Percentiles rank a stretch among this genome's conserved stretches.
phyloP scores from a whole-genome alignment of 2,888 invertebrate genomes.

The Epirrhoe tristata region DNA sequence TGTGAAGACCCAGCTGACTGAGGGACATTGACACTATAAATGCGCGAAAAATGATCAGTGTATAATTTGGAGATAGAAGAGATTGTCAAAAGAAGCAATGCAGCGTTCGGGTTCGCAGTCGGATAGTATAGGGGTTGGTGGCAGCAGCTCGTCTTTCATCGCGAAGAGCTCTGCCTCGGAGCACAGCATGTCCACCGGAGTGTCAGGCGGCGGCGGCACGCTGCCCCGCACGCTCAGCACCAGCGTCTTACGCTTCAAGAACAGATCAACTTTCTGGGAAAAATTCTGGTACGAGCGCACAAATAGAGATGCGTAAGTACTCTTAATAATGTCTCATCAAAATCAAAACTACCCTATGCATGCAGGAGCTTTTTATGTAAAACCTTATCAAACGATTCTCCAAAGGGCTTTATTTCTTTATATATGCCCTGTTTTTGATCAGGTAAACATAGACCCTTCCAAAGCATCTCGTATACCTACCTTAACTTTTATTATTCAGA shows the following conservation, averaged over 20 bases:
- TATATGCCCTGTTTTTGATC: slow-evolving; percentile 7
- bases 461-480: slow-evolving; percentile 11
- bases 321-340: background rate
- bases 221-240: slow-evolving; percentile 91
- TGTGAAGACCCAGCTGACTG: slow-evolving; percentile 43
- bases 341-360: background rate
- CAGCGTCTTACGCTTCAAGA: slow-evolving; percentile 91
- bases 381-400: slow-evolving; percentile 1
- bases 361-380: background rate
- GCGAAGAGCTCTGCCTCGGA: slow-evolving; percentile 80
- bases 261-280: slow-evolving; percentile 93
- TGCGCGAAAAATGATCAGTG: slow-evolving; percentile 5
- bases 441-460: slow-evolving; percentile 3
- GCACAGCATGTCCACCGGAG: slow-evolving; percentile 83
- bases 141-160: slow-evolving; percentile 65
- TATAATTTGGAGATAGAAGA: slow-evolving; percentile 9
- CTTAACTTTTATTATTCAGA: slow-evolving; percentile 21
- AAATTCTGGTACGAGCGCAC: slow-evolving; percentile 91
- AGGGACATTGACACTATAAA: slow-evolving; percentile 24
- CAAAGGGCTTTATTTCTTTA: slow-evolving; percentile 1
- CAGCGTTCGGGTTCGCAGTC: slow-evolving; percentile 86
- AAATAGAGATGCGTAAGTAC: slow-evolving; percentile 89
- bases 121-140: slow-evolving; percentile 78
- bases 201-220: slow-evolving; percentile 78
- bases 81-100: slow-evolving; percentile 55